Evolutionary conservation across 2,888 invertebrate species (phyloP).

Genomic region (Cabera pusaria): DNA sequence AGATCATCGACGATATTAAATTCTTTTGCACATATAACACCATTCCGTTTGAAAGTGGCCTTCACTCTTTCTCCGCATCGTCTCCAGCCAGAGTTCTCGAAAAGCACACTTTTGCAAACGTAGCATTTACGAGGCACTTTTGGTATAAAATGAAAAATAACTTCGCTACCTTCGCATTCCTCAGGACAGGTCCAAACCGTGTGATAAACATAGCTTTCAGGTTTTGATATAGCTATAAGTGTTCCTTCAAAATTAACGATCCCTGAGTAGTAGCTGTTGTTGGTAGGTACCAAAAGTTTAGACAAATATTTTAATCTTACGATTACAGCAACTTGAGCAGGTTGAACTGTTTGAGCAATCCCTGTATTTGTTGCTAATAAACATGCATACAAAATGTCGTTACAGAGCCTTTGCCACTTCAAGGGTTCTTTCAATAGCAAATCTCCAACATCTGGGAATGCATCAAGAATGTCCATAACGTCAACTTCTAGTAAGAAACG

Average conservation of each 20-base stretch:
- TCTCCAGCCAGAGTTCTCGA: constrained; percentile 67
- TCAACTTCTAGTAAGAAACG: constrained; percentile 59
- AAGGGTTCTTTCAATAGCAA: constrained; percentile 61
- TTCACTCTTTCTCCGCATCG: constrained; percentile 65
- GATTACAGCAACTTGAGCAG: constrained; percentile 54
- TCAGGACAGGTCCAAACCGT: constrained; percentile 77
- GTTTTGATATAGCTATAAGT: constrained; percentile 56
- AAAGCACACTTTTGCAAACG: constrained; percentile 58
- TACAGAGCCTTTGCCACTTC: constrained; percentile 53
- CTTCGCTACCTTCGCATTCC: constrained; percentile 69
- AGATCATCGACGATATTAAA: constrained; percentile 61
- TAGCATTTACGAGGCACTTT: constrained; percentile 64
- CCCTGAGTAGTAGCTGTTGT: constrained; percentile 45
- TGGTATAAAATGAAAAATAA: constrained; percentile 63
- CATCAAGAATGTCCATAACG: constrained; percentile 59
- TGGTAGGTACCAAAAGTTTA: constrained; percentile 35
- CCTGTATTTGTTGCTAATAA: constrained; percentile 47
- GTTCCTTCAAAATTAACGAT: constrained; percentile 53
- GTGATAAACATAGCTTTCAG: constrained; percentile 60
- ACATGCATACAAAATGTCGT: constrained; percentile 61
- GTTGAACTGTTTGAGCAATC: constrained; percentile 38
- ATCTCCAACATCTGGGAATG: constrained; percentile 50
- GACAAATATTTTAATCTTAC: constrained; percentile 59
- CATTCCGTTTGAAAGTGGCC: constrained; percentile 52
- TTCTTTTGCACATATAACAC: constrained; percentile 42